These are phyloP conservation scores for Dryobota labecula DNA, from an alignment of 2,888 invertebrate species.

Conservation along the genomic window DNA sequence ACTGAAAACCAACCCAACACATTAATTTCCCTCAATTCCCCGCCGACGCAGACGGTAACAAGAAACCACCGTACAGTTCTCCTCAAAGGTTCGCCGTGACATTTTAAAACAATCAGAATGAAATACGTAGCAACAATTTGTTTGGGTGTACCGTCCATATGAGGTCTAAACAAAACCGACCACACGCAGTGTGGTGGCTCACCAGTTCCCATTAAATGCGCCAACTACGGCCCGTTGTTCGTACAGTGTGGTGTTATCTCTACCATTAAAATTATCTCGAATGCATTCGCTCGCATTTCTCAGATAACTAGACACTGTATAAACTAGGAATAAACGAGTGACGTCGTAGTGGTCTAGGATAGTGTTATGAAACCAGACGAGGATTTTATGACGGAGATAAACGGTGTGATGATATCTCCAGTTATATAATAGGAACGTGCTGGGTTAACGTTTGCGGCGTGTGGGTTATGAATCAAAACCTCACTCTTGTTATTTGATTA, in stretches of 20 bases:
- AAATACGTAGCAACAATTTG: conserved; percentile 53
- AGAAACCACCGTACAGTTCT: conserved; percentile 34
- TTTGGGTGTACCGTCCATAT: conserved; percentile 30
- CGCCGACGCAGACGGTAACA: conserved; percentile 34
- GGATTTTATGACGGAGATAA: conserved; percentile 41
- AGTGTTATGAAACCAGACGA: conserved; percentile 50
- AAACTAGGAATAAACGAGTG: conserved; percentile 50
- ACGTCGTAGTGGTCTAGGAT: conserved; percentile 58
- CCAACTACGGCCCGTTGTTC: conserved; percentile 55
- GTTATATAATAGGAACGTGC: not conserved
- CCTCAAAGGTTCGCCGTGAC: conserved; percentile 41
- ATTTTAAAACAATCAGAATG: conserved; percentile 54
- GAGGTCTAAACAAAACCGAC: conserved; percentile 46
- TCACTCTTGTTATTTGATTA: not conserved
- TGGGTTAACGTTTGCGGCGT: conserved; percentile 4
- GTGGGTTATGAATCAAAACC: not conserved
- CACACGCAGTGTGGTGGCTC: conserved; percentile 56
- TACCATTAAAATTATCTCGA: conserved; percentile 66
- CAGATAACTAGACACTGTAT: conserved; percentile 61
- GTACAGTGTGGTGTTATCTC: conserved; percentile 61
- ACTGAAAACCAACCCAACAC: conserved; percentile 39
- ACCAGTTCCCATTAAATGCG: conserved; percentile 55
- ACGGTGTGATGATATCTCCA: conserved; percentile 14
- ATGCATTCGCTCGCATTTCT: conserved; percentile 62
- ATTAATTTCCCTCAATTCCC: conserved; percentile 47